These are phyloP conservation scores for Mus musculus DNA, from an alignment of 2,113 vertebrate genomes.

Conservation along the genomic window DNA sequence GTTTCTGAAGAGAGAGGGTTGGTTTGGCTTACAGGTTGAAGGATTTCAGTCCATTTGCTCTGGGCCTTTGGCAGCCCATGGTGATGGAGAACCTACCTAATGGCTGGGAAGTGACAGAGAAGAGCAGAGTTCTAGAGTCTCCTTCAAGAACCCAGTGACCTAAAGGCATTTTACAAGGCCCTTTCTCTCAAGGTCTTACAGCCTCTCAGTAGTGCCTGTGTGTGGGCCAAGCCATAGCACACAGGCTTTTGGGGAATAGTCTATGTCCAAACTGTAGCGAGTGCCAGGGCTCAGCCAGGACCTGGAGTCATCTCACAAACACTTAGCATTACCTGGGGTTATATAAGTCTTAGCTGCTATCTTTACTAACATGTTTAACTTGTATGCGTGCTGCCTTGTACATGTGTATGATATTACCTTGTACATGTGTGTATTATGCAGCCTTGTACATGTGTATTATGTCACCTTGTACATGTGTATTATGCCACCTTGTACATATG, in stretches of 20 bases:
- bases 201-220: not conserved
- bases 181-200: not conserved
- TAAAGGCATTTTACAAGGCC: no score
- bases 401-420: no score
- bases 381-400: no score
- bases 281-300: not conserved
- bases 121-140: not conserved
- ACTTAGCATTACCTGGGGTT: not conserved
- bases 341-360: rapidly evolving
- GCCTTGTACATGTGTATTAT: no score
- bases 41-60: not conserved
- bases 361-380: not conserved
- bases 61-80: not conserved
- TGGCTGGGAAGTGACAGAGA: not conserved
- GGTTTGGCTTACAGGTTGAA: not conserved
- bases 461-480: no score
- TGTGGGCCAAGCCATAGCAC: not conserved
- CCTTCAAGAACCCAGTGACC: not conserved
- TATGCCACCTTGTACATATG: no score
- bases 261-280: not conserved
- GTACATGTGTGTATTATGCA: no score
- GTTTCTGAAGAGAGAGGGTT: not conserved
- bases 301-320: not conserved
- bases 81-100: not conserved
- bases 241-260: not conserved